Base-by-base conservation (phyloP, 2,888 invertebrate genomes). In the Drosophila ustulata region DNA sequence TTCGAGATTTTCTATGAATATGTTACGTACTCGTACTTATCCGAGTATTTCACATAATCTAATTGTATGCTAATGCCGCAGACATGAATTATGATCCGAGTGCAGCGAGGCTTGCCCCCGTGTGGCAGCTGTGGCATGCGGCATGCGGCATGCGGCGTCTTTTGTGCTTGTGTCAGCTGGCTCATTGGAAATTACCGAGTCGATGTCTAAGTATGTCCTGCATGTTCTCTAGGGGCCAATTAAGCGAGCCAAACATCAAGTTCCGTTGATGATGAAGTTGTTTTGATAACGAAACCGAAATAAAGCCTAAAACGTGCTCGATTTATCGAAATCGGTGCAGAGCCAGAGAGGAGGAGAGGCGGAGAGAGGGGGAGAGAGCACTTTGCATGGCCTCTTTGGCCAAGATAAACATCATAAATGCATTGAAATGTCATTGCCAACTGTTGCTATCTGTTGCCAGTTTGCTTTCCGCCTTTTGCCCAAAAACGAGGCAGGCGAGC, bases 381-480 rank as follows among this genome's bases (percentile, higher is more conserved):
- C 82, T 86, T 86, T 86, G 83, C 87, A 87, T 88, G 75, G 80
- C 74, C 66, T 66, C 64, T 56, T 51, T 68, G 71, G 57, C 74
- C 67, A 57, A 89, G 90, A 90, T 90, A 86, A 89, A 82, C 89
- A 90, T 90, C 90, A 90, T 89, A 90, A 90, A 90, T 90, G 90
- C 90, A 90, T 90, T 90, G 90, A 90, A 90, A 90, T 90, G 90
- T 90, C 90, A 90, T 89, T 77, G 83, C 82, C 80, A 76, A 73
- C 80, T 73, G 80, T 72, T 79, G 86, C 82, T 80, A 85, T 85
- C 86, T 61, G 73, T 64, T 66, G 34, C 43, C 52, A 43, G 18
- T 49, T 46, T n/a, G 51, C 57, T 26, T 62, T 28, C 34, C 34
- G 63, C 51, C 18, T 5, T 43, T 46, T 76, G 47, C 61, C 68